These are phyloP conservation scores for Graptemys geographica DNA, from an alignment of 2,797 vertebrate genomes.

Conservation along the genomic window DNA sequence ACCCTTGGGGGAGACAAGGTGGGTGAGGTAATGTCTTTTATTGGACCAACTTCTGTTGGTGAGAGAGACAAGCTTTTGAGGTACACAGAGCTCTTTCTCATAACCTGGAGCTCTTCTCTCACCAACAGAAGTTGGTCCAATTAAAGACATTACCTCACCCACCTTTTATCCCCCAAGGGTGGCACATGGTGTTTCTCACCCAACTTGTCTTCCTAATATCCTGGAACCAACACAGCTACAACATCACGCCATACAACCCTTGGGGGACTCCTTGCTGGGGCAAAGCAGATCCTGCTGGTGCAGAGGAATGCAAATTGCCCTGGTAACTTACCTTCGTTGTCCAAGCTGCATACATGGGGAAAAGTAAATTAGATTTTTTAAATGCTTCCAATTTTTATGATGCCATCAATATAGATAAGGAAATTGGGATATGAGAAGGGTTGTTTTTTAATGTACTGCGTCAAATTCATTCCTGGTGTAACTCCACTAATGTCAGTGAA, in stretches of 20 bases:
- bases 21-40: neutral
- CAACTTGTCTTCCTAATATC: neutral
- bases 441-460: neutral
- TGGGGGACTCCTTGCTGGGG: neutral
- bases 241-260: neutral
- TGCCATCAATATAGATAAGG: neutral
- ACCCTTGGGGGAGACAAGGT: neutral
- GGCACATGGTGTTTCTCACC: too few relatives aligned
- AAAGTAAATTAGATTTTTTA: neutral
- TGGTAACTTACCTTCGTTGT: neutral
- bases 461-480: slow-evolving; percentile 44
- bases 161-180: too few relatives aligned
- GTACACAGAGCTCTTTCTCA: neutral
- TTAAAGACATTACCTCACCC: neutral
- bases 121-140: neutral
- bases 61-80: neutral
- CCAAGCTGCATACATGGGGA: neutral
- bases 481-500: slow-evolving; percentile 65
- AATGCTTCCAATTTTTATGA: neutral
- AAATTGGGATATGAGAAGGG: slow-evolving; percentile 44
- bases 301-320: accelerated
- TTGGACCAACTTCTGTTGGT: neutral
- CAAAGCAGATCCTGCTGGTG: neutral
- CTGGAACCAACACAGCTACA: neutral
- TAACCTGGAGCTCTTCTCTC: neutral